These are phyloP conservation scores for Aptenodytes forsteri DNA, from an alignment of 2,113 vertebrate species.

Conservation along the genomic window DNA sequence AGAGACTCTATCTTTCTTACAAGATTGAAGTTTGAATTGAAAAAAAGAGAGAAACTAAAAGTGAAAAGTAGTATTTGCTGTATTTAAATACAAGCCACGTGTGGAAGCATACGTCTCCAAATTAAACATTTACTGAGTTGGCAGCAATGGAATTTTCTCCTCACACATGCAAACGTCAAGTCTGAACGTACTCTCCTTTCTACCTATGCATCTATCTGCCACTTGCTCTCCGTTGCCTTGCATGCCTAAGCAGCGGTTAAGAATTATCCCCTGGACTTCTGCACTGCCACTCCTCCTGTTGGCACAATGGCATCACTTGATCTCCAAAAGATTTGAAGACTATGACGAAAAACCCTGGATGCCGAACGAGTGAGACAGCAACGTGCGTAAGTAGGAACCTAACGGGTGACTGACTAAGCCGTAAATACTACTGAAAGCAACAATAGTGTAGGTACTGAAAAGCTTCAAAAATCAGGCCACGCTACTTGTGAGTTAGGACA, in stretches of 20 bases:
- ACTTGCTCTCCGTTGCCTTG: neutral
- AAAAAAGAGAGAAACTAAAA: neutral
- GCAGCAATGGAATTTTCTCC: conserved; percentile 33
- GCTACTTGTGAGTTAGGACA: rapidly evolving
- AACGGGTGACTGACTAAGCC: rapidly evolving
- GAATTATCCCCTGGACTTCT: neutral
- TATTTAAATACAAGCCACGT: conserved; percentile 57
- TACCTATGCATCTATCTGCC: neutral
- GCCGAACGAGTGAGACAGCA: rapidly evolving
- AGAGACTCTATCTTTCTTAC: conserved; percentile 33
- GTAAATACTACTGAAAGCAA: neutral
- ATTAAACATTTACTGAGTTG: conserved; percentile 65
- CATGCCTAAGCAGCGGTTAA: neutral
- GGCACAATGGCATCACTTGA: neutral
- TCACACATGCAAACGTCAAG: neutral
- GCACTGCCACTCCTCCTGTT: neutral
- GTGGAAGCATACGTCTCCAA: conserved; percentile 42
- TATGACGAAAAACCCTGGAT: neutral
- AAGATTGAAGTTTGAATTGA: conserved; percentile 9
- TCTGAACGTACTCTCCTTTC: conserved; percentile 12
- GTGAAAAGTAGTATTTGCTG: conserved; percentile 34
- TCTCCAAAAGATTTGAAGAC: neutral
- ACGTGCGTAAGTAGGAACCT: rapidly evolving
- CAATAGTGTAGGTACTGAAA: rapidly evolving
- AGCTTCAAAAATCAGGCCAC: neutral